phyloP scores from a whole-genome alignment of 2,888 invertebrate genomes.

The Phalera bucephala region DNA sequence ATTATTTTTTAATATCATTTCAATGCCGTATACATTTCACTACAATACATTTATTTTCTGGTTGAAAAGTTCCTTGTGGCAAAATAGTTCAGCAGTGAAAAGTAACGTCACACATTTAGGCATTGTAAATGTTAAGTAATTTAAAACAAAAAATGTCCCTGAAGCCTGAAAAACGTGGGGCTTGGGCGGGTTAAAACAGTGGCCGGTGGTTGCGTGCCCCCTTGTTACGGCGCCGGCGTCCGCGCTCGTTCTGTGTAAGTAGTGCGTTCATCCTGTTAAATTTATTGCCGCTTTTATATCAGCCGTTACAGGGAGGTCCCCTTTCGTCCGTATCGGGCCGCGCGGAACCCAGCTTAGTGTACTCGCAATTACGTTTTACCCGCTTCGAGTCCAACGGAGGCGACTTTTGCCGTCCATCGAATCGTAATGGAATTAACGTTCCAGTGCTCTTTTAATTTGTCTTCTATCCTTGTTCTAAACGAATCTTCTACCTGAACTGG shows the following conservation, averaged over 20 bases:
- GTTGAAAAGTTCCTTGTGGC: too few species aligned
- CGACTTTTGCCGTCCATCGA: slow-evolving; percentile 81
- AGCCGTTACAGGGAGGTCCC: slow-evolving; percentile 79
- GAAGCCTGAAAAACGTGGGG: slow-evolving; percentile 41
- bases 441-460: slow-evolving; percentile 79
- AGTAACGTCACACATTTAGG: background rate
- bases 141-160: slow-evolving; percentile 46
- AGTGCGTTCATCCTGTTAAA: slow-evolving; percentile 83
- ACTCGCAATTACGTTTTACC: slow-evolving; percentile 82
- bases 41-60: too few species aligned
- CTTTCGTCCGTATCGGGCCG: slow-evolving; percentile 78
- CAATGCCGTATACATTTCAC: too few species aligned
- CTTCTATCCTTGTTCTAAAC: slow-evolving; percentile 68
- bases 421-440: slow-evolving; percentile 81
- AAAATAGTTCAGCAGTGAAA: background rate
- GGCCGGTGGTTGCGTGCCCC: slow-evolving; percentile 63
- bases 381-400: slow-evolving; percentile 76
- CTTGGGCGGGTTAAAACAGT: slow-evolving; percentile 55
- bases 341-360: slow-evolving; percentile 79
- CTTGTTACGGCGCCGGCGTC: slow-evolving; percentile 69
- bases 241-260: slow-evolving; percentile 77
- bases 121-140: slow-evolving; percentile 24
- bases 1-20: too few species aligned
- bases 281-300: slow-evolving; percentile 83
- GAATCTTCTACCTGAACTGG: slow-evolving; percentile 55